phyloP scores from a whole-genome alignment of 92 coral and sea anemone species.

The Desmophyllum pertusum region DNA sequence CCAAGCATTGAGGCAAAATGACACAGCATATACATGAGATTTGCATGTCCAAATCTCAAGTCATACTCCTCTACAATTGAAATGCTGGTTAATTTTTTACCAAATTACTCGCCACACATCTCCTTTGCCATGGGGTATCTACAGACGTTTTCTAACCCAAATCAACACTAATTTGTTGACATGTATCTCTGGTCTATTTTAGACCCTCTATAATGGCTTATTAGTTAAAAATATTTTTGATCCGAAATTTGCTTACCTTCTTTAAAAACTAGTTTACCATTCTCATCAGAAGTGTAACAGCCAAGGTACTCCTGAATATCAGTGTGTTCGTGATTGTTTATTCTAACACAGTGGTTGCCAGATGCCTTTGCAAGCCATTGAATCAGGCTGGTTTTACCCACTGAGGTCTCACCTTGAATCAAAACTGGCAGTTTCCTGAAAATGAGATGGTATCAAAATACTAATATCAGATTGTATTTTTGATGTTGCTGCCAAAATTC shows the following conservation, averaged over 20 bases:
- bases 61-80: no score
- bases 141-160: no score
- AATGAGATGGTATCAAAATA: not conserved
- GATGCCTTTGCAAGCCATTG: constrained; percentile 95
- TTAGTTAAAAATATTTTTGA: no score
- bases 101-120: no score
- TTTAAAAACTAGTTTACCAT: constrained; percentile 92
- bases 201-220: no score
- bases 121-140: no score
- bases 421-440: constrained; percentile 88
- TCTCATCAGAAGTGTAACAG: constrained; percentile 91
- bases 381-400: constrained; percentile 95
- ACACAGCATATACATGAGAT: no score
- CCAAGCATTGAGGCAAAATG: not conserved
- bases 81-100: no score
- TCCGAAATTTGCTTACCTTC: constrained; percentile 69
- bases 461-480: not conserved
- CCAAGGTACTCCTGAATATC: constrained; percentile 98
- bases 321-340: constrained; percentile 98
- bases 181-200: no score
- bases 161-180: no score
- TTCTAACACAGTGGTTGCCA: constrained; percentile 92
- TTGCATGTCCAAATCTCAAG: no score
- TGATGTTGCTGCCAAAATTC: not conserved
- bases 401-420: constrained; percentile 99